These are phyloP conservation scores for Ianthella basta DNA, from an alignment of 37 sponge, comb jelly and placozoan genomes.

Conservation along the genomic window DNA sequence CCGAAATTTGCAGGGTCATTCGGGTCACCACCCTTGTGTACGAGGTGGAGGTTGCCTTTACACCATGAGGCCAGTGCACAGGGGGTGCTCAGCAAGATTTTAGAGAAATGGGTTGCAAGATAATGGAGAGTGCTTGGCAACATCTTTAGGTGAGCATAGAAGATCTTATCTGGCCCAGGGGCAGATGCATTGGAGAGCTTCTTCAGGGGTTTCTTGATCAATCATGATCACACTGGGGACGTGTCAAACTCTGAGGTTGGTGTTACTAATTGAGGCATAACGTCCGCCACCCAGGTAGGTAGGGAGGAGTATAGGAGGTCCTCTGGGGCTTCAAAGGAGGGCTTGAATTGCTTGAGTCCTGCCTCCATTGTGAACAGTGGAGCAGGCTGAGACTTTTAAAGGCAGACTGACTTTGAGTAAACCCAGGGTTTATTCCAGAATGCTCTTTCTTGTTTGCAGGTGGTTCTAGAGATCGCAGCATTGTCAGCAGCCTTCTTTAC, in stretches of 20 bases:
- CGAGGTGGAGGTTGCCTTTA: background rate
- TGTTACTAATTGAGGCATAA: slow-evolving; percentile 1
- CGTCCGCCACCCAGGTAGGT: background rate
- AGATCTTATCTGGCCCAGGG: slow-evolving; percentile 1
- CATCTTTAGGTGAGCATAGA: slow-evolving; percentile 2
- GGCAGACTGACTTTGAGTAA: background rate
- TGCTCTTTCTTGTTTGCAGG: background rate
- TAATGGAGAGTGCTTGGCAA: background rate
- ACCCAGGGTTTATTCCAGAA: background rate
- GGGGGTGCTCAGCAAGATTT: background rate
- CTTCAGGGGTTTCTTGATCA: background rate
- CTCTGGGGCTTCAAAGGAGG: slow-evolving; percentile 10
- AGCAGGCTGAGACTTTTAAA: background rate
- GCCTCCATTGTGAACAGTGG: background rate
- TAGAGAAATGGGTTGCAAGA: background rate
- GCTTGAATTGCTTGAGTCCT: slow-evolving; percentile 5
- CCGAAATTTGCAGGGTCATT: background rate
- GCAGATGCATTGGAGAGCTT: slow-evolving; percentile 12
- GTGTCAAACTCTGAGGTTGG: background rate
- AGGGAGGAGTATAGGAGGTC: background rate
- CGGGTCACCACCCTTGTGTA: background rate
- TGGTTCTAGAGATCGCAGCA: background rate
- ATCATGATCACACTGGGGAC: background rate
- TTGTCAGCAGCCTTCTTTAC: background rate
- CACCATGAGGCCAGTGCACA: background rate